phyloP scores from a whole-genome alignment of 2,113 vertebrate species.

The Thamnophis sirtalis region DNA sequence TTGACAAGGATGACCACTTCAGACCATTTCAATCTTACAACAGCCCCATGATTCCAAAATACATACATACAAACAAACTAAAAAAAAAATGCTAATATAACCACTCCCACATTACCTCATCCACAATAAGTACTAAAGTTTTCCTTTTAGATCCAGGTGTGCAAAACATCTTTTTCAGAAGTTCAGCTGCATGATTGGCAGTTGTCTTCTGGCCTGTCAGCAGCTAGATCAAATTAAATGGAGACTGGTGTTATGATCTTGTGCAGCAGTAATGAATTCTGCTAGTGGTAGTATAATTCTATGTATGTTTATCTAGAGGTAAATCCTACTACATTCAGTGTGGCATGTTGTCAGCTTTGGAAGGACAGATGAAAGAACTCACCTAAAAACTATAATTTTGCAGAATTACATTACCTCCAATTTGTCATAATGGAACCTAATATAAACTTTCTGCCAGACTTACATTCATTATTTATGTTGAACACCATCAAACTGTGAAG shows the following conservation, averaged over 20 bases:
- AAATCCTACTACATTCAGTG: background rate
- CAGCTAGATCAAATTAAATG: slow-evolving; percentile 69
- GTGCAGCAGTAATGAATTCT: background rate
- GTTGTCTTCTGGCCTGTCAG: slow-evolving; percentile 90
- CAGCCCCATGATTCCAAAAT: background rate
- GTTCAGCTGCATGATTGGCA: slow-evolving; percentile 80
- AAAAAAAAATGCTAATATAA: background rate
- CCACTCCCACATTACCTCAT: slow-evolving; percentile 78
- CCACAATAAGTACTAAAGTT: slow-evolving; percentile 85
- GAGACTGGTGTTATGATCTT: background rate
- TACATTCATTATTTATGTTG: background rate
- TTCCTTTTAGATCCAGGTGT: slow-evolving; percentile 76
- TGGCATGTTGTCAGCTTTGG: background rate
- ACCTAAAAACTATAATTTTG: background rate
- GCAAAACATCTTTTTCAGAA: slow-evolving; percentile 84
- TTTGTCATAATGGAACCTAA: background rate
- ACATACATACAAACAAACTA: background rate
- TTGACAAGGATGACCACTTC: slow-evolving; percentile 1
- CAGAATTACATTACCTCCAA: background rate
- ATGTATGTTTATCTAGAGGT: background rate
- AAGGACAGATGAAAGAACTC: background rate
- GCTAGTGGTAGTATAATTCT: background rate
- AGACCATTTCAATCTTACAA: background rate
- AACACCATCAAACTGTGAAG: background rate
- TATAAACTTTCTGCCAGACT: background rate